These are phyloP conservation scores for Conopomorpha cramerella DNA, from an alignment of 1,140 invertebrate genomes.

Conservation along the genomic window DNA sequence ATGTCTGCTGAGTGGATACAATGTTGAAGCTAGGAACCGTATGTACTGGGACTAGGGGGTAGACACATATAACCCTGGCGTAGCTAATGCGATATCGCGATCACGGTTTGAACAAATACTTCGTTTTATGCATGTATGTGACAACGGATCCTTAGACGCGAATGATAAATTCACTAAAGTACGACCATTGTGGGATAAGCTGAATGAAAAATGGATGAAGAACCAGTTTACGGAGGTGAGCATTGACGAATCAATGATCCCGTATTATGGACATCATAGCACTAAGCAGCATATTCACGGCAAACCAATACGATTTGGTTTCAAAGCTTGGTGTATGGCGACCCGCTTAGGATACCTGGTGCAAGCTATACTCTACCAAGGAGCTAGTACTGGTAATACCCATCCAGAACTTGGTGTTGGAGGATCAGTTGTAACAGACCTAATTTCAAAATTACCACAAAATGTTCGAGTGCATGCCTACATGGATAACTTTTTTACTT, in stretches of 20 bases:
- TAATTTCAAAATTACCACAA: neutral
- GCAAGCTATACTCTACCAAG: neutral
- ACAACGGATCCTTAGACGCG: neutral
- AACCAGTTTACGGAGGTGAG: neutral
- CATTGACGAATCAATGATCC: slow-evolving; percentile 12
- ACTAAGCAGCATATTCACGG: slow-evolving; percentile 14
- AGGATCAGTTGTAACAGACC: neutral
- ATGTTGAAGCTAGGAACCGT: neutral
- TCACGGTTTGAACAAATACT: neutral
- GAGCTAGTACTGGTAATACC: slow-evolving; percentile 1
- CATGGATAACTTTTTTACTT: neutral
- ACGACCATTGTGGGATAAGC: neutral
- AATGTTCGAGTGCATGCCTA: neutral
- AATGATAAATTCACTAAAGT: neutral
- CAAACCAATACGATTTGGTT: slow-evolving; percentile 12
- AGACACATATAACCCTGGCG: neutral
- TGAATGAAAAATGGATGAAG: slow-evolving; percentile 2
- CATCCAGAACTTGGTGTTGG: slow-evolving; percentile 1
- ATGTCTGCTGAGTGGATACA: neutral
- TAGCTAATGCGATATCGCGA: neutral
- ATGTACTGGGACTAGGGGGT: neutral
- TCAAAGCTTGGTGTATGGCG: neutral
- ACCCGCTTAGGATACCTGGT: neutral
- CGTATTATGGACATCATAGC: slow-evolving; percentile 13
- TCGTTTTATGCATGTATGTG: neutral